Percentiles rank a stretch among this genome's conserved stretches.
These are phyloP conservation scores for Sminthurides bifidus DNA, from an alignment of 1,140 invertebrate species.

Conservation along the genomic window DNA sequence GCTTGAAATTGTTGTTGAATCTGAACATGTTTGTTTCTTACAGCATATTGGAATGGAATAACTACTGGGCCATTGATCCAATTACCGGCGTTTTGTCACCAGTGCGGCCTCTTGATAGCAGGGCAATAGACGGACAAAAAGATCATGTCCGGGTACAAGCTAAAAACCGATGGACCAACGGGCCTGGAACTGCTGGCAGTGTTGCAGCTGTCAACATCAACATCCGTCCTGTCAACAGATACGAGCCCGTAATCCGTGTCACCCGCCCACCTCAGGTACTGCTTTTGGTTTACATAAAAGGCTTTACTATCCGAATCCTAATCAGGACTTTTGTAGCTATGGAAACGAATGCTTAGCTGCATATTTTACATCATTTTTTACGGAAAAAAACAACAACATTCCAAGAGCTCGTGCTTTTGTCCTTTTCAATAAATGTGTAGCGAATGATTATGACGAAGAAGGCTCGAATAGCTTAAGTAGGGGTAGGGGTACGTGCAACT, in stretches of 20 bases:
- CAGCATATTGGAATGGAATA: conserved; percentile 29
- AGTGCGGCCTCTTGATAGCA: conserved; percentile 61
- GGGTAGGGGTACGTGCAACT: no score
- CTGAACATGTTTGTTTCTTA: conserved; percentile 1
- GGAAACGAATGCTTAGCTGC: no score
- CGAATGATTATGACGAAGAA: no score
- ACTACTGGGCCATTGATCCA: conserved; percentile 46
- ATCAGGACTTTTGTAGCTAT: no score
- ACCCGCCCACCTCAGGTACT: conserved; percentile 33
- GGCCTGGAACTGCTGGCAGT: conserved; percentile 42
- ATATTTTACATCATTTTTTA: no score
- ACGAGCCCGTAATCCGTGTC: conserved; percentile 69
- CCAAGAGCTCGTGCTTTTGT: no score
- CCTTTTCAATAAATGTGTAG: no score
- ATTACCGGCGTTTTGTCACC: conserved; percentile 77
- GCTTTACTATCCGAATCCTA: no score
- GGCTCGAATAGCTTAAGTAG: no score
- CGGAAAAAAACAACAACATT: no score
- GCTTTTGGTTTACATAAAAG: background rate
- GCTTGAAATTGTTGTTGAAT: background rate
- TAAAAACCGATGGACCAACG: conserved; percentile 28
- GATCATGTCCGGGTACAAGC: conserved; percentile 30
- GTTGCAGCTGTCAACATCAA: conserved; percentile 61
- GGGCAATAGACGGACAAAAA: conserved; percentile 44
- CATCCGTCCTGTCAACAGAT: conserved; percentile 73